phyloP scores from a whole-genome alignment of 1,140 invertebrate genomes.

The Thaumatotibia leucotreta region DNA sequence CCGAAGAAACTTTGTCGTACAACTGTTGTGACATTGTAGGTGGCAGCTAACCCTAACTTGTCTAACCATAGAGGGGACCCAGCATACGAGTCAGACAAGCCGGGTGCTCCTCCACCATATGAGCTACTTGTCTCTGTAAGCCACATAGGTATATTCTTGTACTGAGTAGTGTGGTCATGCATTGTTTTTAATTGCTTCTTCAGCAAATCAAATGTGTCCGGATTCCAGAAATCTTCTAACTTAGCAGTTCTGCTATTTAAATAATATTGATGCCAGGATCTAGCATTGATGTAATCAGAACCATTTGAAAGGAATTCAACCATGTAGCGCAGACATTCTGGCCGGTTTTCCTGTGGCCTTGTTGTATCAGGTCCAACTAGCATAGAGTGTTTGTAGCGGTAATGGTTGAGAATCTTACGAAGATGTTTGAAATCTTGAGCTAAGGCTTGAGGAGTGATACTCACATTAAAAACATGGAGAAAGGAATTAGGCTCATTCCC shows the following conservation, averaged over 20 bases:
- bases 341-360: constrained; percentile 68
- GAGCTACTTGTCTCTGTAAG: constrained; percentile 86
- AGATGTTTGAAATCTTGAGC: constrained; percentile 80
- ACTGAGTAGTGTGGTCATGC: constrained; percentile 68
- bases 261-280: constrained; percentile 89
- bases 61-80: constrained; percentile 87
- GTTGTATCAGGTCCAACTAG: constrained; percentile 83
- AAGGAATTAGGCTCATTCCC: constrained; percentile 88
- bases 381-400: constrained; percentile 76
- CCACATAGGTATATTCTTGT: constrained; percentile 79
- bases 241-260: constrained; percentile 81
- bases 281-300: constrained; percentile 74
- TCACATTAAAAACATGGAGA: constrained; percentile 78
- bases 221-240: constrained; percentile 81
- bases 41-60: constrained; percentile 84
- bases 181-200: constrained; percentile 78
- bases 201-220: constrained; percentile 80
- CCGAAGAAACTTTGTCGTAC: constrained; percentile 84
- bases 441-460: constrained; percentile 76
- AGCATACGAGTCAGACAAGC: constrained; percentile 84
- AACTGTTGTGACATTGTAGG: constrained; percentile 80
- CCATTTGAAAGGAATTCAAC: constrained; percentile 78
- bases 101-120: constrained; percentile 85
- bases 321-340: constrained; percentile 77
- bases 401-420: constrained; percentile 74